Evolutionary conservation across 2,888 invertebrate genomes (phyloP).

Genomic region (Noctua fimbriata): DNA sequence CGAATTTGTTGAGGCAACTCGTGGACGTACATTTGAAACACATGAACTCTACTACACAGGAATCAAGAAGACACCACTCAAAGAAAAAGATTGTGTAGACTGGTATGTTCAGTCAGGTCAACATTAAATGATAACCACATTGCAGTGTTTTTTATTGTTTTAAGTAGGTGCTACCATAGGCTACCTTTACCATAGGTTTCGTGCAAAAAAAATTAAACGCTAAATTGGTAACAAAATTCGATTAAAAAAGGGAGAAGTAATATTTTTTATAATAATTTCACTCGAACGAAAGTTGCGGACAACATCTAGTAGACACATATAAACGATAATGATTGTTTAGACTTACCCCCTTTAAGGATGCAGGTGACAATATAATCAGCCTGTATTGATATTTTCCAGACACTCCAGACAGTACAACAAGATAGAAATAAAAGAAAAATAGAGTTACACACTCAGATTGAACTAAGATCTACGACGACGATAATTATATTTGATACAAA

Average conservation of each 20-base stretch:
- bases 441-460: background rate
- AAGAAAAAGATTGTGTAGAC: conserved; percentile 23
- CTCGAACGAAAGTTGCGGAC: too few relatives aligned
- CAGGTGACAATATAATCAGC: too few relatives aligned
- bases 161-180: background rate
- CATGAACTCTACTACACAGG: conserved; percentile 71
- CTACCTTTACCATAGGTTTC: too few relatives aligned
- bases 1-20: conserved; percentile 81
- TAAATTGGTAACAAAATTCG: too few relatives aligned
- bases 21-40: conserved; percentile 80
- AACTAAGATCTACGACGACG: too few relatives aligned
- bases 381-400: background rate
- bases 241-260: too few relatives aligned
- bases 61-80: conserved; percentile 60
- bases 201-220: too few relatives aligned
- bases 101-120: background rate
- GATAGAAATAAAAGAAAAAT: background rate
- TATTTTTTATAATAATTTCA: too few relatives aligned
- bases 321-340: too few relatives aligned
- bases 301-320: too few relatives aligned
- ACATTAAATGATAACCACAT: conserved; percentile 34
- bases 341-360: too few relatives aligned
- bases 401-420: background rate
- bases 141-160: conserved; percentile 6
- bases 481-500: background rate